Evolutionary conservation across 2,888 invertebrate genomes (phyloP).

Genomic region (Caenorhabditis angaria): DNA sequence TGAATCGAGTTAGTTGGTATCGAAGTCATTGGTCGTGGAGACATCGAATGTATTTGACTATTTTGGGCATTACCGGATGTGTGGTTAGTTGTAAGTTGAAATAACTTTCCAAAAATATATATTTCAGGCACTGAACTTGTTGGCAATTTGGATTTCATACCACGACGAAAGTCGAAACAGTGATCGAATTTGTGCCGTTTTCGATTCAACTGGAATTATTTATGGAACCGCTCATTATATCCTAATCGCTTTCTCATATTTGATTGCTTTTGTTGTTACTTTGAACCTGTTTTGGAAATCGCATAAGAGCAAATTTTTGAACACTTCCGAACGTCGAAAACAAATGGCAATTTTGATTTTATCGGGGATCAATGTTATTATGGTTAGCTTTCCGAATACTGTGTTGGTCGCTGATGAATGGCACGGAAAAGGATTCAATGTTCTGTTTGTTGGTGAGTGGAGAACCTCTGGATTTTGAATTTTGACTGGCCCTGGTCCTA

Average conservation of each 20-base stretch:
- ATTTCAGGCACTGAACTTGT: constrained; percentile 31
- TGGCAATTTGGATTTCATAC: constrained; percentile 27
- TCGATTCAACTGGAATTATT: constrained; percentile 51
- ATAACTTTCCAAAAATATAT: background rate
- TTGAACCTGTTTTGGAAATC: constrained; percentile 4
- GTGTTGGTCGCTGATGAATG: constrained; percentile 53
- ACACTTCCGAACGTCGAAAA: constrained; percentile 39
- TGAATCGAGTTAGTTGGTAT: constrained; percentile 49
- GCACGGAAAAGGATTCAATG: constrained; percentile 40
- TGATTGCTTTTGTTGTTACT: constrained; percentile 39
- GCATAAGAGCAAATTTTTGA: constrained; percentile 23
- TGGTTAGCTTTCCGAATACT: constrained; percentile 52
- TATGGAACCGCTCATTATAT: constrained; percentile 50
- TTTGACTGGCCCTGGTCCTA: too few relatives aligned
- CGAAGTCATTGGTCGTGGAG: constrained; percentile 47
- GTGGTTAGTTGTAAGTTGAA: constrained; percentile 19
- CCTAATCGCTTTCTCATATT: constrained; percentile 42
- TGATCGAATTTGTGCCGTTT: constrained; percentile 49
- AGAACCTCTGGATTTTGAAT: background rate
- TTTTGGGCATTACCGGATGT: constrained; percentile 28
- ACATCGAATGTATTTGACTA: constrained; percentile 35
- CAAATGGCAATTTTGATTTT: constrained; percentile 46
- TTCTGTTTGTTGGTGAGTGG: constrained; percentile 47
- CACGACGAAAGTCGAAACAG: constrained; percentile 12
- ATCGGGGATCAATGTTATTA: constrained; percentile 46